Percentiles rank a stretch among this genome's conserved stretches.
These are phyloP conservation scores for Nibea coibor DNA, from an alignment of 2,113 vertebrate genomes.

Conservation along the genomic window DNA sequence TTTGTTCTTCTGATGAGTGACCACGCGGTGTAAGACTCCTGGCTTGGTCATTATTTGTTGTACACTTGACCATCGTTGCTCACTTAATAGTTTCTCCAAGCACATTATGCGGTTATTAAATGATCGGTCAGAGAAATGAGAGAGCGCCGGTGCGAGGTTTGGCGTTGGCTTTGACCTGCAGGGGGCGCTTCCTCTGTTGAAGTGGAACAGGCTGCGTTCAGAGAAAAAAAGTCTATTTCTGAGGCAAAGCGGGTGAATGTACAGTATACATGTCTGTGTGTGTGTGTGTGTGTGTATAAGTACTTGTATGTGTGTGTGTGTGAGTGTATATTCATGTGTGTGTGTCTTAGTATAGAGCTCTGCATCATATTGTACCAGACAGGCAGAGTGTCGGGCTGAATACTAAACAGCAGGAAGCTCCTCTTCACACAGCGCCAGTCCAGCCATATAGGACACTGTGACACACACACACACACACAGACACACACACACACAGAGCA, in stretches of 20 bases:
- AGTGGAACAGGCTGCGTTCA: not conserved
- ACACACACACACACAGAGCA: not conserved
- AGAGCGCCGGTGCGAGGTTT: not conserved
- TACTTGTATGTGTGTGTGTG: not conserved
- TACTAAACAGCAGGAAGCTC: slow-evolving; percentile 75
- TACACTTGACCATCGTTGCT: not conserved
- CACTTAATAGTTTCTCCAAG: not conserved
- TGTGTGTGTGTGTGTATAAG: not conserved
- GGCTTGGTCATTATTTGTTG: not conserved
- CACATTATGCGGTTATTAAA: not conserved
- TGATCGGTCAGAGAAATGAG: not conserved
- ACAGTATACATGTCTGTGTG: not conserved
- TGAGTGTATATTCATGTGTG: slow-evolving; percentile 15
- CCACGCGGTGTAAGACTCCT: not conserved
- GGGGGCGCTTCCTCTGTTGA: not conserved
- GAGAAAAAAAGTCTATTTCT: slow-evolving; percentile 11
- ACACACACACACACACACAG: slow-evolving; percentile 45
- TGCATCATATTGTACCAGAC: slow-evolving; percentile 75
- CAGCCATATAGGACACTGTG: slow-evolving; percentile 63
- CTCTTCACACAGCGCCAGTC: slow-evolving; percentile 55
- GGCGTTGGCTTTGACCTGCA: not conserved
- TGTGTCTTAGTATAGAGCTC: slow-evolving; percentile 59
- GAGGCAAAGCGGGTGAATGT: slow-evolving; percentile 1
- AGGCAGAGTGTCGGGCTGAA: slow-evolving; percentile 71
- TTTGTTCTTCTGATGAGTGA: not conserved